Conservation (phyloP, 1,140 invertebrate species). For the Rhagoletis pomonella region DNA sequence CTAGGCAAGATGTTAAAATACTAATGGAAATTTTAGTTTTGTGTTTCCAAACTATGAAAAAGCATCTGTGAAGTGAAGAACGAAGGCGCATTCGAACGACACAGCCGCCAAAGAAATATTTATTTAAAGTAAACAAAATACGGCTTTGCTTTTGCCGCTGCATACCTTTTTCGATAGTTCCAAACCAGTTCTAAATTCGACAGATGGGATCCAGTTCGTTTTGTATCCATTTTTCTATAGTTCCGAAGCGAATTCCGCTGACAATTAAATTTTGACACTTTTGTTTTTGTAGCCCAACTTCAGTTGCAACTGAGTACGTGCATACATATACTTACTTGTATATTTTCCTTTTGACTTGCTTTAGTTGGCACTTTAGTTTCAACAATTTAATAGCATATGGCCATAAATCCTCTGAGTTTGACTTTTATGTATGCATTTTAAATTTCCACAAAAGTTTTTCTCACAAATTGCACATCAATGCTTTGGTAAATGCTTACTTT, state of each 20-base stretch:
- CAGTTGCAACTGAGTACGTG: background rate
- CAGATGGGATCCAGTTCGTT: too few species aligned
- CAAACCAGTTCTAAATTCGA: too few species aligned
- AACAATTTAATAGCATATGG: background rate
- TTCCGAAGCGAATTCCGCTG: background rate
- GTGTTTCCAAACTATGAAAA: too few species aligned
- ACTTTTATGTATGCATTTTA: constrained; percentile 16
- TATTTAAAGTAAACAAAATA: too few species aligned
- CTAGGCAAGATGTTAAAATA: too few species aligned
- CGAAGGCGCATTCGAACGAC: too few species aligned
- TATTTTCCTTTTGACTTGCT: background rate
- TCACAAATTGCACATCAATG: constrained; percentile 31
- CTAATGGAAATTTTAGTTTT: too few species aligned
- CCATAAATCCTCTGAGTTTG: background rate
- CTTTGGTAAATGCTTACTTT: background rate
- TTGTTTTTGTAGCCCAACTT: background rate
- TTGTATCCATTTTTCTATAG: too few species aligned
- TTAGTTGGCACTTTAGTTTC: background rate
- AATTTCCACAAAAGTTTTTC: constrained; percentile 6
- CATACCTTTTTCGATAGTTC: too few species aligned
- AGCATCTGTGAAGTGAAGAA: too few species aligned
- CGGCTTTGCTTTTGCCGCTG: too few species aligned
- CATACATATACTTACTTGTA: background rate
- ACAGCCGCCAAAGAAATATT: too few species aligned
- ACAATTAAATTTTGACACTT: constrained; percentile 6